These are phyloP conservation scores for Lordiphosa stackelbergi DNA, from an alignment of 1,140 invertebrate genomes.

Conservation along the genomic window DNA sequence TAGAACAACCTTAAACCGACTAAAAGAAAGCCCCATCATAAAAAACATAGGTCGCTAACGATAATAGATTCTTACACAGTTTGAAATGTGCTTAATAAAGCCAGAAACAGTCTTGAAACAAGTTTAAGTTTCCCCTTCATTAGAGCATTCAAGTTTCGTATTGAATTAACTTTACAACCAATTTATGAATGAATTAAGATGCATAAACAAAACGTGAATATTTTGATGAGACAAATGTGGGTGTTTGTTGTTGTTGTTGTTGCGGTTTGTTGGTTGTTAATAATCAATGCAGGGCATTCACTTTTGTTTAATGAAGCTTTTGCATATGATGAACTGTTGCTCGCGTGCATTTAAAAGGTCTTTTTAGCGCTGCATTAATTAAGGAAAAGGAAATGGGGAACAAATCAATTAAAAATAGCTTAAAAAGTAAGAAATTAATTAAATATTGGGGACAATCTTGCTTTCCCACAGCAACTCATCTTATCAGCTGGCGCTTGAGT, in stretches of 20 bases:
- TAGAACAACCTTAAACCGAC: too few relatives aligned
- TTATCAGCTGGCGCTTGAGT: constrained; percentile 23
- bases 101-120: too few relatives aligned
- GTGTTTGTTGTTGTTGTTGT: constrained; percentile 4
- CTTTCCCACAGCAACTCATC: constrained; percentile 4
- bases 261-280: constrained; percentile 5
- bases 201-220: constrained; percentile 33
- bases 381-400: background rate
- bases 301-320: constrained; percentile 29
- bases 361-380: constrained; percentile 45
- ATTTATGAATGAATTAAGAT: constrained; percentile 66
- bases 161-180: constrained; percentile 7
- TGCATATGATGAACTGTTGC: constrained; percentile 15
- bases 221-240: background rate
- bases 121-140: too few relatives aligned
- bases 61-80: too few relatives aligned
- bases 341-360: constrained; percentile 8
- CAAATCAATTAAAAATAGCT: background rate
- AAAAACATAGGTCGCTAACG: too few relatives aligned
- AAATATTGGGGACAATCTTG: too few relatives aligned
- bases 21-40: too few relatives aligned
- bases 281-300: constrained; percentile 51
- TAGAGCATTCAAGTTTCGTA: too few relatives aligned
- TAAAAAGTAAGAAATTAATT: too few relatives aligned
- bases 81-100: too few relatives aligned